A percentile compares a stretch with the other conserved stretches of the same genome.
Evolutionary conservation across 1,140 invertebrate species (phyloP).

Genomic region (Euwallacea similis): DNA sequence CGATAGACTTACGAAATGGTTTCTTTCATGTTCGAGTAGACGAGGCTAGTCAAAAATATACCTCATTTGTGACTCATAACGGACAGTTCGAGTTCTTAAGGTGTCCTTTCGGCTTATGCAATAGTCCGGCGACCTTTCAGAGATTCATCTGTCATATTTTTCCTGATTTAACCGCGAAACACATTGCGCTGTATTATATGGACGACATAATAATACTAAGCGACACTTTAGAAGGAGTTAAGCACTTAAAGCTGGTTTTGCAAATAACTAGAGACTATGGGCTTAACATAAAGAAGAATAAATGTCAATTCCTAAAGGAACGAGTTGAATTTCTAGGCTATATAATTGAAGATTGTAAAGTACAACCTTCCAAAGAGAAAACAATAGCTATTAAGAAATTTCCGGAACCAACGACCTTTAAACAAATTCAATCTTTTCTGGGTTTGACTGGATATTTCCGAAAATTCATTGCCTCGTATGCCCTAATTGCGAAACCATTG

Average conservation of each 20-base stretch:
- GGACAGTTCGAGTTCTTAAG: slow-evolving; percentile 53
- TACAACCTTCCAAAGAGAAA: slow-evolving; percentile 47
- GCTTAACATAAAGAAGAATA: slow-evolving; percentile 51
- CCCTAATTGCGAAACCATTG: slow-evolving; percentile 45
- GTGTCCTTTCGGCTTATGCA: slow-evolving; percentile 52
- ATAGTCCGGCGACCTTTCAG: slow-evolving; percentile 36
- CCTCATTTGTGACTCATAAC: slow-evolving; percentile 41
- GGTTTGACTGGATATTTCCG: slow-evolving; percentile 51
- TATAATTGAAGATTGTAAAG: slow-evolving; percentile 29
- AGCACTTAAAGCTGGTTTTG: not conserved
- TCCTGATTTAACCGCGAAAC: slow-evolving; percentile 38
- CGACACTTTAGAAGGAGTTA: slow-evolving; percentile 4
- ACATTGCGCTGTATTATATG: slow-evolving; percentile 39
- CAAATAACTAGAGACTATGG: slow-evolving; percentile 46
- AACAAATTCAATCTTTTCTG: slow-evolving; percentile 34
- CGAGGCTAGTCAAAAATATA: slow-evolving; percentile 44
- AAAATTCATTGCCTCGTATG: slow-evolving; percentile 44
- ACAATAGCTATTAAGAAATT: slow-evolving; percentile 47
- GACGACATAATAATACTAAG: slow-evolving; percentile 44
- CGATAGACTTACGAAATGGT: slow-evolving; percentile 50
- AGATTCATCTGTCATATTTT: slow-evolving; percentile 45
- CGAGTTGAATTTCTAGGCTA: slow-evolving; percentile 35
- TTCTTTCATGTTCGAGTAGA: slow-evolving; percentile 48
- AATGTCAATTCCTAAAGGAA: slow-evolving; percentile 39
- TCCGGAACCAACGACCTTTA: slow-evolving; percentile 44